A percentile compares a stretch with the other conserved stretches of the same genome.
These are phyloP conservation scores for Euphydryas editha DNA, from an alignment of 2,888 invertebrate species.

Conservation along the genomic window DNA sequence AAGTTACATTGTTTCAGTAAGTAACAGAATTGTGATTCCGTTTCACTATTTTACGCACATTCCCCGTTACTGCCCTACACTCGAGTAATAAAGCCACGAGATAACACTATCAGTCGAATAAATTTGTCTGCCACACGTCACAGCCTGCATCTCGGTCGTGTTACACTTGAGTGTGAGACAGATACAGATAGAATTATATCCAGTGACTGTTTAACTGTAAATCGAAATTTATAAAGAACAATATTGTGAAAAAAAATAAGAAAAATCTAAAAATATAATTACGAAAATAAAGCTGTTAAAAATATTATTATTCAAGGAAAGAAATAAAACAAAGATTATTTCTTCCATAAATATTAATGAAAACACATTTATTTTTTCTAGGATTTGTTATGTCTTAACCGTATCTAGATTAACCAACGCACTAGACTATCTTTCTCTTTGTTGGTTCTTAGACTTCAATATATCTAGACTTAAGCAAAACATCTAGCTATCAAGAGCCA, in stretches of 20 bases:
- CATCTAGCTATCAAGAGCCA: background rate
- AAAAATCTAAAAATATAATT: background rate
- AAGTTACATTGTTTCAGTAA: background rate
- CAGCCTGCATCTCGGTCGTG: constrained; percentile 25
- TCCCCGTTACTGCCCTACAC: constrained; percentile 37
- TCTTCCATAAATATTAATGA: too few relatives aligned
- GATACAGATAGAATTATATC: constrained; percentile 7
- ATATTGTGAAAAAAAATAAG: background rate
- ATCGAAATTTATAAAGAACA: background rate
- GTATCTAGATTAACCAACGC: too few relatives aligned
- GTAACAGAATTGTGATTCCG: background rate
- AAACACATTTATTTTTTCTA: too few relatives aligned
- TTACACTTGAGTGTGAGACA: constrained; percentile 18
- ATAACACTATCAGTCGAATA: constrained; percentile 73
- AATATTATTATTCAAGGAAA: too few relatives aligned
- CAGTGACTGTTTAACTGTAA: constrained; percentile 4
- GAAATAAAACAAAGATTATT: too few relatives aligned
- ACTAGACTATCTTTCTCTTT: too few relatives aligned
- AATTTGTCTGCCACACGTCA: constrained; percentile 74
- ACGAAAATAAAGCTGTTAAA: too few relatives aligned
- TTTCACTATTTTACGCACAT: constrained; percentile 33
- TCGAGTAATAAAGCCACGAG: constrained; percentile 69
- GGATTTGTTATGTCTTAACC: too few relatives aligned
- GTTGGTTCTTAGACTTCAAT: too few relatives aligned
- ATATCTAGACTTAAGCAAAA: background rate